phyloP scores from a whole-genome alignment of 2,888 invertebrate species.

The Hypena proboscidalis region DNA sequence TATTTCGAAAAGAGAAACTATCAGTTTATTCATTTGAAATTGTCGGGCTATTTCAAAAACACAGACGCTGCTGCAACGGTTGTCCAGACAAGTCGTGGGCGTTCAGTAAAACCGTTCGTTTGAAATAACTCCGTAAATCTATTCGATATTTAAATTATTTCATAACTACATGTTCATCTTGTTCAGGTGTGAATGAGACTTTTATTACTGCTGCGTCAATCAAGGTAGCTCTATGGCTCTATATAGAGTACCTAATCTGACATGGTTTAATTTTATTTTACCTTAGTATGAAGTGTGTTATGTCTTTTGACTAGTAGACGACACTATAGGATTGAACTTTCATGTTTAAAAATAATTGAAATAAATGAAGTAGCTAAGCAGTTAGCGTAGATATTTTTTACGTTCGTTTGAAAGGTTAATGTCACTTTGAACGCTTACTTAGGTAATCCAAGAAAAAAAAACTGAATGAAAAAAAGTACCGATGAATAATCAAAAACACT shows the following conservation, averaged over 20 bases:
- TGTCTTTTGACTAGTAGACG: no score
- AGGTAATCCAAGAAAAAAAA: neutral
- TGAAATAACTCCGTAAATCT: slow-evolving; percentile 36
- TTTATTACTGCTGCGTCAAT: neutral
- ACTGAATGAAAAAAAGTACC: slow-evolving; percentile 10
- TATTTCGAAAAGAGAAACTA: slow-evolving; percentile 9
- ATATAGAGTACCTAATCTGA: no score
- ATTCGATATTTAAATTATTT: slow-evolving; percentile 41
- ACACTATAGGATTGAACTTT: no score
- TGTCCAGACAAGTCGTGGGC: slow-evolving; percentile 18
- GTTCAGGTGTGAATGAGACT: neutral
- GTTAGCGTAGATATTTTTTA: no score
- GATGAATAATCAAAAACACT: slow-evolving; percentile 62
- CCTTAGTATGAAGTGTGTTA: no score
- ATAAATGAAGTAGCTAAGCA: no score
- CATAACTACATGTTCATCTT: slow-evolving; percentile 12
- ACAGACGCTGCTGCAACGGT: slow-evolving; percentile 13
- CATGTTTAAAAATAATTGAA: no score
- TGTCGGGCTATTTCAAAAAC: slow-evolving; percentile 16
- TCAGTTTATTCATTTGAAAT: slow-evolving; percentile 1
- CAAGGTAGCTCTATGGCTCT: no score
- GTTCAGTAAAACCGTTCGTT: slow-evolving; percentile 19
- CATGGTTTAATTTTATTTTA: no score
- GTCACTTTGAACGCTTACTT: no score
- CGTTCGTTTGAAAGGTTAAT: no score